Evolutionary conservation across 2,888 invertebrate genomes (phyloP), one percentile per base, ranked within the genome.

Genomic region (Halictus quadricinctus): DNA sequence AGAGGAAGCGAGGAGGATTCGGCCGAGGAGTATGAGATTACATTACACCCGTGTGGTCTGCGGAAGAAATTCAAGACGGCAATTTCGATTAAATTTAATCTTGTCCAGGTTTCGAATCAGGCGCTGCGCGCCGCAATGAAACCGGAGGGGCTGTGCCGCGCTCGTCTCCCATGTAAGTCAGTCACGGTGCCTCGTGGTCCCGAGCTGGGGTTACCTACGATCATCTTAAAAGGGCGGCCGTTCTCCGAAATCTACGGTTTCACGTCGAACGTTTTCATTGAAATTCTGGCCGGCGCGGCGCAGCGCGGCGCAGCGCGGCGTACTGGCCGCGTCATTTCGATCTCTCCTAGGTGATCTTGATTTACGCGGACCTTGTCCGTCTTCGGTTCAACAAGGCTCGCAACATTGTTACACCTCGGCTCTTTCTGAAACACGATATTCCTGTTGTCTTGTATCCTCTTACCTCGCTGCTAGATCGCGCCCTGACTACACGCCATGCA

Each of bases 71-170:
- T 91, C 91, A 92, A 92, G 92, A 91, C 90, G 91, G 91, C 91
- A 92, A 92, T 92, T 92, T 91, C 91, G 91, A 92, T 90, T 92
- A 91, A 92, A 92, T 91, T 92, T 91, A 90, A 91, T 90, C 92
- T 91, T 92, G 90, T 85, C 89, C 90, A 89, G 88, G 87, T 90
- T 91, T 89, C 87, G 91, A 89, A 90, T 88, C 88, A 89, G 73
- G 64, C 78, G 80, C 83, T 72, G 87, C 86, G 88, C 87, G 88
- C 87, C 85, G 88, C 88, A 87, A 90, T 91, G 91, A 91, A 91
- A 90, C 89, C 89, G 90, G 87, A 90, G 91, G 60, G 91, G 87
- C 82, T 72, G 64, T n/a, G 64, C 25, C 54, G 54, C 64, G 76
- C 82, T 64, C 72, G 70, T 90, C 87, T 88, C 86, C 86, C 90